These are phyloP conservation scores for Pseudocheirus occidentalis DNA, from an alignment of 2,797 vertebrate genomes.

Conservation along the genomic window DNA sequence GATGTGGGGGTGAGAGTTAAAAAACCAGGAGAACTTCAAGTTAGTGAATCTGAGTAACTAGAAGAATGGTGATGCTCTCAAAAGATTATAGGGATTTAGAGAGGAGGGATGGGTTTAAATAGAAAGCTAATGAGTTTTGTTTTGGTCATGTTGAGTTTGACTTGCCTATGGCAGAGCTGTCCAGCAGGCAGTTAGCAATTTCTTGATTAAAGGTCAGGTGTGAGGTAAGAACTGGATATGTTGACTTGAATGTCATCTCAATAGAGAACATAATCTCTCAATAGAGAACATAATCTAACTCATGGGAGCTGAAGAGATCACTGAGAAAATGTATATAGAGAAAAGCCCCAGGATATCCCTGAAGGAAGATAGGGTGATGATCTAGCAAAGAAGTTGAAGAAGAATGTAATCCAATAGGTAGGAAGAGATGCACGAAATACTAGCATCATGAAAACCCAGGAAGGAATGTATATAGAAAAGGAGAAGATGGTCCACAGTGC, in stretches of 20 bases:
- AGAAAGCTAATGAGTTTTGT: not conserved
- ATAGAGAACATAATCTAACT: not conserved
- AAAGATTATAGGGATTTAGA: not conserved
- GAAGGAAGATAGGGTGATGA: not conserved
- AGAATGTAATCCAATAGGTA: not conserved
- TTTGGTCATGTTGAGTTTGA: not conserved
- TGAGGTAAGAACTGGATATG: not conserved
- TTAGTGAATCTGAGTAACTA: not conserved
- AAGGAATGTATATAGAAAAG: not conserved
- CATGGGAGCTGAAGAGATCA: not conserved
- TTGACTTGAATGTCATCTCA: not conserved
- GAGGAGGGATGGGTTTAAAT: not conserved
- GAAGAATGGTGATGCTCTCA: not conserved
- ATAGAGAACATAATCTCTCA: not conserved
- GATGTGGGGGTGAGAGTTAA: not conserved
- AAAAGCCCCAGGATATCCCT: not conserved
- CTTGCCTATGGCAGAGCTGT: not conserved
- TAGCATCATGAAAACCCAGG: not conserved
- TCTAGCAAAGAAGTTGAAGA: not conserved
- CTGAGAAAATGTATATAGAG: not conserved
- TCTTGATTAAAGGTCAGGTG: not conserved
- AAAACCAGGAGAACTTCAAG: not conserved
- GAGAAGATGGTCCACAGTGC: not conserved
- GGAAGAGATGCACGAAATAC: not conserved
- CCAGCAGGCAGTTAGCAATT: not conserved